phyloP scores from a whole-genome alignment of 2,113 vertebrate species.

The Hemichromis elongatus region DNA sequence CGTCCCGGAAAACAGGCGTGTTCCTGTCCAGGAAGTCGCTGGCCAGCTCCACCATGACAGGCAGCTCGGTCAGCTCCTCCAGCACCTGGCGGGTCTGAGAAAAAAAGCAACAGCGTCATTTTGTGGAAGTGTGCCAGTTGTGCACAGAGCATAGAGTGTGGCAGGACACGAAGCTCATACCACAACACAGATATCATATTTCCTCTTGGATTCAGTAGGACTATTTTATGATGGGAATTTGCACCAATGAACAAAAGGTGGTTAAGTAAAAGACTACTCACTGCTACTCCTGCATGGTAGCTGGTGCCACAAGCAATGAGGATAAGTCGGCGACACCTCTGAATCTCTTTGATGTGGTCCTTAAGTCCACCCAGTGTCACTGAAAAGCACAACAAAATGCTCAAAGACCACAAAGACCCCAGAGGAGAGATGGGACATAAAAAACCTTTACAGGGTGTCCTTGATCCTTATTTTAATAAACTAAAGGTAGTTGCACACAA shows the following conservation, averaged over 20 bases:
- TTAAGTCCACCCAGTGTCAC: constrained; percentile 94
- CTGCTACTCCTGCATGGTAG: constrained; percentile 93
- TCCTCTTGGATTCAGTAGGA: neutral
- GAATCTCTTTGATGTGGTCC: constrained; percentile 98
- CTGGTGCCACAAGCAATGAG: constrained; percentile 97
- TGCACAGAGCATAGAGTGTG: neutral
- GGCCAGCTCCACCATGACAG: constrained; percentile 97
- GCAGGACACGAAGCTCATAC: neutral
- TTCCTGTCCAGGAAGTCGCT: constrained; percentile 98
- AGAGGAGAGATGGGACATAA: neutral
- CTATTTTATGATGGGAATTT: neutral
- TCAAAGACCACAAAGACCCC: neutral
- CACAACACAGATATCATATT: neutral
- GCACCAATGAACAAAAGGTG: neutral
- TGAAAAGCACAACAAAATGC: constrained; percentile 49
- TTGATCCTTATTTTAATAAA: neutral
- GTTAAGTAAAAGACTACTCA: constrained; percentile 67
- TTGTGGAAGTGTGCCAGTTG: neutral
- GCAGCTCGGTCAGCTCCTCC: constrained; percentile 93
- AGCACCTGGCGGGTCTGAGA: constrained; percentile 93
- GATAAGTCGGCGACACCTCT: constrained; percentile 91
- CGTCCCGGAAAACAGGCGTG: constrained; percentile 94
- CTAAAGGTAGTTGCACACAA: neutral
- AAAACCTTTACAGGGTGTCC: neutral
- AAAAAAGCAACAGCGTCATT: neutral